Evolutionary conservation across 2,888 invertebrate species (phyloP).

Genomic region (Eueremaeus valkanovi): DNA sequence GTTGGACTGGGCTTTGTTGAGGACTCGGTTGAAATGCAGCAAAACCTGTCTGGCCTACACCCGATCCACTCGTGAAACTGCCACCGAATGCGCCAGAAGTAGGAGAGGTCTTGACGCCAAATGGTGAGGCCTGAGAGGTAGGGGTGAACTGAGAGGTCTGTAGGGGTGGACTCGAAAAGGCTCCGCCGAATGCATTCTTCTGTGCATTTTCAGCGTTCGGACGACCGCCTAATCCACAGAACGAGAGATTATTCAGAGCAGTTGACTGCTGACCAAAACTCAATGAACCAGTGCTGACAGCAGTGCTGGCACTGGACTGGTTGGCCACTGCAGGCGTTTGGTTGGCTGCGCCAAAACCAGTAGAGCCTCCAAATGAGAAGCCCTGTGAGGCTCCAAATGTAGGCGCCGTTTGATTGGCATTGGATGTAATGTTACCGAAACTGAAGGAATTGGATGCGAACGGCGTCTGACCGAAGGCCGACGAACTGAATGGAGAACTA

Average conservation of each 20-base stretch:
- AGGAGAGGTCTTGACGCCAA: neutral
- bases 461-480: constrained; percentile 14
- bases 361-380: neutral
- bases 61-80: neutral
- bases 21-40: constrained; percentile 23
- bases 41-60: neutral
- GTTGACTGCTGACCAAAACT: neutral
- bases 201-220: constrained; percentile 44
- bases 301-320: neutral
- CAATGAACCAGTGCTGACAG: neutral
- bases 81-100: constrained; percentile 4
- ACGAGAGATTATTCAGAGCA: neutral
- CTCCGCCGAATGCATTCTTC: constrained; percentile 44
- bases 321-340: neutral
- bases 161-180: neutral
- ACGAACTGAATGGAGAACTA: neutral
- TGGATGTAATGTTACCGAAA: constrained; percentile 5
- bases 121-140: neutral
- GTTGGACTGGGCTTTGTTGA: neutral
- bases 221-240: constrained; percentile 43
- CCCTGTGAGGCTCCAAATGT: neutral
- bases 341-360: neutral
- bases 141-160: neutral
- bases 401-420: neutral
- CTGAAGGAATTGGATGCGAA: constrained; percentile 15